Base-by-base conservation (phyloP, 2,888 invertebrate genomes). In the Chamaedrilus cognettii region DNA sequence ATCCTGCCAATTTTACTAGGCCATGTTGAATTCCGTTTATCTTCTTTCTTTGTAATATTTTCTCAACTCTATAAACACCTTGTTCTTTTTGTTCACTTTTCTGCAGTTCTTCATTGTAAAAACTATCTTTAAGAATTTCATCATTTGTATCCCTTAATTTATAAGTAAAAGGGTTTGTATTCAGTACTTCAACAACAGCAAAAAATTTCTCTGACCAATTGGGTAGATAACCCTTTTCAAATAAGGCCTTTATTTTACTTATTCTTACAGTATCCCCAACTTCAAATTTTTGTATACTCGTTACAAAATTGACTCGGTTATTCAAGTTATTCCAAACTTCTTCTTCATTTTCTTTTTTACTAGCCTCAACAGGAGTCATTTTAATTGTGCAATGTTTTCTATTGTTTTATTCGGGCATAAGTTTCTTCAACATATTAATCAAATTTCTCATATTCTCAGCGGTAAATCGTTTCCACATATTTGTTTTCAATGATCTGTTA, bases 381-480 rank as follows among this genome's bases (percentile, higher is more conserved):
- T 26, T 26, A 52, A 23, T 31, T 15, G 31, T 58, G 11, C 58
- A 11, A 58, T 32, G 30, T 7, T 4, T 5, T 58, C 30, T 32
- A 15, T 58, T 58, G 11, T 32, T 58, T 30, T 32, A 58, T 52
- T 32, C 58, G 31, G 7, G 7, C 7, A 31, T 58, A 26, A 28
- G 31, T 23, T 31, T 31, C 5, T 32, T 11, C 11, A 31, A 4
- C 58, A 28, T 58, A 31, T 32, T 31, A 58, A 28, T 23, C 30
- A 26, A 28, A 58, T 58, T 58, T 58, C 33, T 58, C 15, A 31
- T 32, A 58, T 58, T 58, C 31, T 58, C 33, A 28, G 55, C 55
- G 11, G 55, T 52, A 52, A 52, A 52, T 52, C 55, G 11, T 52
- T 52, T 52, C 11, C 11, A 52, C 55, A 52, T 52, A 19, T 52